Evolutionary conservation across 2,797 vertebrate species (phyloP).

Genomic region (Schizothorax lantsangensis): DNA sequence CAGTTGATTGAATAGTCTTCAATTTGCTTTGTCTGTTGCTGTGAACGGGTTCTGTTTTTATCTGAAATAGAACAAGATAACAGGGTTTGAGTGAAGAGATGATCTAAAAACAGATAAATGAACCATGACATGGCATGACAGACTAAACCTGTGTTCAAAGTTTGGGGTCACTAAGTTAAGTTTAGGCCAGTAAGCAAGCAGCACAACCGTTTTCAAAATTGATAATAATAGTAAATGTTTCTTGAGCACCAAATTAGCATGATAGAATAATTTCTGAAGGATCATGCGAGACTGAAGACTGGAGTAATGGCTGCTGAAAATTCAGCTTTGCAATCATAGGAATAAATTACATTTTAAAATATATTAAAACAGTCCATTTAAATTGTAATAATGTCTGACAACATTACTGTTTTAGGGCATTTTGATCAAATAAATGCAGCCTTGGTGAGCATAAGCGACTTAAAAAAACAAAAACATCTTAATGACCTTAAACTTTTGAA

Average conservation of each 20-base stretch:
- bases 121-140: neutral
- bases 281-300: neutral
- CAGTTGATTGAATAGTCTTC: slow-evolving; percentile 63
- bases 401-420: neutral
- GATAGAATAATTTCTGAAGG: neutral
- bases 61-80: slow-evolving; percentile 62
- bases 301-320: neutral
- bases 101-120: neutral
- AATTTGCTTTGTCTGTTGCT: slow-evolving; percentile 74
- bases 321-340: neutral
- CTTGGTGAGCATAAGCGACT: neutral
- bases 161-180: neutral
- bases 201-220: neutral
- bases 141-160: neutral
- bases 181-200: neutral
- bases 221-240: neutral
- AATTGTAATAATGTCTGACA: neutral
- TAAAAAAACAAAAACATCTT: neutral
- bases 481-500: neutral
- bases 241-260: neutral
- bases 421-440: neutral
- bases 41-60: slow-evolving; percentile 70
- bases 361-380: neutral
- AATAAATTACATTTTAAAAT: neutral
- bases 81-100: neutral